Evolutionary conservation across 92 coral and sea anemone genomes (phyloP).

Genomic region (Actinostola sp.): DNA sequence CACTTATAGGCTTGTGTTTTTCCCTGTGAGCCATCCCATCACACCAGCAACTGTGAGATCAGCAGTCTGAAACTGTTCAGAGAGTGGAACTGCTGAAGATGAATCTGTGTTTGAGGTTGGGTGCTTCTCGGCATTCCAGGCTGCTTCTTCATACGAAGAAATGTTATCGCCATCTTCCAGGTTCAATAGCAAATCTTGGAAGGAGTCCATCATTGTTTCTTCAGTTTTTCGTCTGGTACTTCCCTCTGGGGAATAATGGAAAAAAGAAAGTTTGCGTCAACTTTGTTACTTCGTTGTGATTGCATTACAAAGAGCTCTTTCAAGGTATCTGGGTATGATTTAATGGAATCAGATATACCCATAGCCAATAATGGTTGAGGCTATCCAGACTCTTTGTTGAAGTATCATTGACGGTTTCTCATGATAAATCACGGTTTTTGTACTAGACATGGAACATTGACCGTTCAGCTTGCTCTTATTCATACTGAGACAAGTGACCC

Average conservation of each 20-base stretch:
- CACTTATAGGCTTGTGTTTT: constrained; percentile 27
- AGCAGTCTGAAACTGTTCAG: background rate
- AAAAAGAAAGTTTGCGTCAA: constrained; percentile 41
- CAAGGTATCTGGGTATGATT: background rate
- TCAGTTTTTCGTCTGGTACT: constrained; percentile 30
- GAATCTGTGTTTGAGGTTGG: background rate
- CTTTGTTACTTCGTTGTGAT: background rate
- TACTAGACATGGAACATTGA: no score
- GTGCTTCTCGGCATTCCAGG: constrained; percentile 27
- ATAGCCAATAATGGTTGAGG: constrained; percentile 30
- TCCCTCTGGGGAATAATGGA: constrained; percentile 43
- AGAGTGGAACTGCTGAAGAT: no score
- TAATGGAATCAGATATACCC: constrained; percentile 26
- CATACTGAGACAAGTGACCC: no score
- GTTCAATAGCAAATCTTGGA: constrained; percentile 49
- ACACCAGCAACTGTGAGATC: constrained; percentile 7
- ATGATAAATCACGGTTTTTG: no score
- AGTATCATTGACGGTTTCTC: no score
- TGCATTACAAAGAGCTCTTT: constrained; percentile 9
- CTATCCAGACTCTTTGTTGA: no score
- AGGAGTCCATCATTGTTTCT: constrained; percentile 43
- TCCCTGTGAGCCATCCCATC: constrained; percentile 50
- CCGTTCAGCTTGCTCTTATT: no score
- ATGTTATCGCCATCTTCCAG: constrained; percentile 37
- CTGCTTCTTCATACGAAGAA: constrained; percentile 38